phyloP scores from a whole-genome alignment of 2,888 invertebrate genomes.

The Leistus spinibarbis region DNA sequence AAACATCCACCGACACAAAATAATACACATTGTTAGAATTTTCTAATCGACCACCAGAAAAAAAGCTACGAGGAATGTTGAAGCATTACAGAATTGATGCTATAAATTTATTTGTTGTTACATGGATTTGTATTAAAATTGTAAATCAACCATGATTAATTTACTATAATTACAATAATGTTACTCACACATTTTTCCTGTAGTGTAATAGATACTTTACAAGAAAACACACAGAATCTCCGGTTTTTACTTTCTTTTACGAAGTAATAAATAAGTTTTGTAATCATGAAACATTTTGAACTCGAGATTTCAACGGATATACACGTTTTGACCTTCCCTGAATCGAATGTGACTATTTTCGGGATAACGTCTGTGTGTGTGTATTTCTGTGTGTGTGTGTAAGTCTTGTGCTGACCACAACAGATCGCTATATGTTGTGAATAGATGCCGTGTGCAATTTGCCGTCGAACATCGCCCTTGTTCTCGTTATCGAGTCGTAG shows the following conservation, averaged over 20 bases:
- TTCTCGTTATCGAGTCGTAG: not conserved
- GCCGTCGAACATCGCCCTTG: not conserved
- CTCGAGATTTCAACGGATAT: too few relatives aligned
- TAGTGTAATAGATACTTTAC: too few relatives aligned
- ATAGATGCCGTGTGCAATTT: not conserved
- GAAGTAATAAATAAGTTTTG: too few relatives aligned
- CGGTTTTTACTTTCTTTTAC: not conserved
- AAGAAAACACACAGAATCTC: not conserved
- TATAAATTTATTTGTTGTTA: not conserved
- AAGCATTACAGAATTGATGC: constrained; percentile 22
- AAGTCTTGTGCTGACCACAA: too few relatives aligned
- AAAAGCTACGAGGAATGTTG: constrained; percentile 13
- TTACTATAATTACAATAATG: not conserved
- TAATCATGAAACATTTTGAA: too few relatives aligned
- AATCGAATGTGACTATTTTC: too few relatives aligned
- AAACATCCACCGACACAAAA: not conserved
- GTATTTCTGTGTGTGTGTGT: too few relatives aligned
- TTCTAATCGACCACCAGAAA: not conserved
- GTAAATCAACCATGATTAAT: constrained; percentile 2
- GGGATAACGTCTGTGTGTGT: too few relatives aligned
- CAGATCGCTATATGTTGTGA: too few relatives aligned
- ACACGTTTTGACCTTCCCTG: too few relatives aligned
- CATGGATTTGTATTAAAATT: constrained; percentile 4
- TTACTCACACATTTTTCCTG: not conserved
- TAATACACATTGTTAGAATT: constrained; percentile 8